Evolutionary conservation across 2,113 vertebrate species (phyloP), one percentile per base, ranked within the genome.

Genomic region (Nymphicus hollandicus): DNA sequence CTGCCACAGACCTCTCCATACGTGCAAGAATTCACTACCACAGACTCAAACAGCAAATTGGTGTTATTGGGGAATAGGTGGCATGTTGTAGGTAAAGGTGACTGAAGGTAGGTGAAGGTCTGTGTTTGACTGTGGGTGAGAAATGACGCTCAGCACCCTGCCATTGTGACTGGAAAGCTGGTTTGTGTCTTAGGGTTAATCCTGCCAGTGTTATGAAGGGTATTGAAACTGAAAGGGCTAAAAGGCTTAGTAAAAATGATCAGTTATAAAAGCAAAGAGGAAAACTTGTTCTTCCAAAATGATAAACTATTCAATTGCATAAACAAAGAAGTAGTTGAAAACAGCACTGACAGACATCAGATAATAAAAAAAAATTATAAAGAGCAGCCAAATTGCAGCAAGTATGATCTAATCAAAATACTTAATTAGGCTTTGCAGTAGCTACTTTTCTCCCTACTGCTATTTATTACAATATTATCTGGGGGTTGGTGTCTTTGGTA

Each of bases 351-450:
- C 70, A 93, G 77, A 83, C 72, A 91, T 82, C 76, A 94, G 95
- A 95, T 95, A 88, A 92, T 88, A 80, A 94, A 96, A 96, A 96
- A 85, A 90, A 95, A 89, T 95, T 94, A 95, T 46, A 96, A 96
- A 89, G 77, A 93, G 83, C 81, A 86, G 77, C 78, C 72, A 74
- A 91, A 95, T 91, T 89, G 60, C 64, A 89, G 80, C 81, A 89
- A 94, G 82, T 74, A 94, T 0, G 0, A 91, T 91, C 82, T 88
- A 94, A 94, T 97, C 89, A 94, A 95, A 94, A 95, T 88, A 60
- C 80, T 94, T 95, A 97, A 97, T 96, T 94, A 95, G 66, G 70
- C 73, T 94, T 95, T 93, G 87, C 94, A 90, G 88, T 13, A 95
- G 58, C 77, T 94, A 69, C 85, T 89, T 96, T 95, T 91, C 47